Percentiles rank a stretch among this genome's conserved stretches.
These are phyloP conservation scores for Chironomus tentans DNA, from an alignment of 2,888 invertebrate species.

Conservation along the genomic window DNA sequence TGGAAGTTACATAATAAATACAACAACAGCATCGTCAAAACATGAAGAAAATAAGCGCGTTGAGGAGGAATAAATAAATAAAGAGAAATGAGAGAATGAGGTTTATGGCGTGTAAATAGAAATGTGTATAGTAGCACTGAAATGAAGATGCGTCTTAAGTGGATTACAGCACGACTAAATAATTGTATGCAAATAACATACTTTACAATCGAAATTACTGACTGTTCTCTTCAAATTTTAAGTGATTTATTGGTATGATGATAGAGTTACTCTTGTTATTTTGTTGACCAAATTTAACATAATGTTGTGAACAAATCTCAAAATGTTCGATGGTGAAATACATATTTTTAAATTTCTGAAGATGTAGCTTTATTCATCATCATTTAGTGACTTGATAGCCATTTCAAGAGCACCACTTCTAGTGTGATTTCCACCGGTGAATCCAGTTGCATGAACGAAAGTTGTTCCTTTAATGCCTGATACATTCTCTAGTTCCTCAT, in stretches of 20 bases:
- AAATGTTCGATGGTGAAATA: too few species aligned
- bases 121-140: background rate
- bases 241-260: too few species aligned
- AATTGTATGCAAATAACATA: background rate
- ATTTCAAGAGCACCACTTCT: conserved; percentile 74
- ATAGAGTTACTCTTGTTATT: too few species aligned
- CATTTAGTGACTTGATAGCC: conserved; percentile 60
- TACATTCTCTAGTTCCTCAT: conserved; percentile 57
- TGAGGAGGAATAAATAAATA: background rate
- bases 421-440: conserved; percentile 82
- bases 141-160: background rate
- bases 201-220: too few species aligned
- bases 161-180: background rate
- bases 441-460: conserved; percentile 87
- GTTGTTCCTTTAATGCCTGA: conserved; percentile 64
- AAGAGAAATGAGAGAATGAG: background rate
- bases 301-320: too few species aligned
- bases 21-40: background rate
- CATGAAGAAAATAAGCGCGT: background rate
- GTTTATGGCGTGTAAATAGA: background rate
- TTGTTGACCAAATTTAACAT: too few species aligned
- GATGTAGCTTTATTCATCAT: too few species aligned
- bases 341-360: too few species aligned
- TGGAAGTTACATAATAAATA: background rate
- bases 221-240: too few species aligned